Evolutionary conservation across 2,888 invertebrate species (phyloP), one percentile per base, ranked within the genome.

Genomic region (Dasypolia templi): DNA sequence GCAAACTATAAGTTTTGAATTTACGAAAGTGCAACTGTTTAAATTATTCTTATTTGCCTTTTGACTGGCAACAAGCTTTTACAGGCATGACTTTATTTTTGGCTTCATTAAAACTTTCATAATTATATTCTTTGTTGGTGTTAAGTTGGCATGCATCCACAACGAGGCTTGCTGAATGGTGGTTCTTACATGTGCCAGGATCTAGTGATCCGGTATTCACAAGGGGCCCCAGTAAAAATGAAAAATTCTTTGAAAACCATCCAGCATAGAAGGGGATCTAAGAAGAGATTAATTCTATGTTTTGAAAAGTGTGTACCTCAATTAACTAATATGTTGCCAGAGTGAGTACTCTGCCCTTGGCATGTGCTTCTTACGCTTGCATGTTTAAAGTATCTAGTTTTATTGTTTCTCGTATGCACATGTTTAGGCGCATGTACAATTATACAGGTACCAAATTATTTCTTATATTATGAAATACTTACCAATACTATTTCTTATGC

Each of bases 181-280:
- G 97, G 97, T 93, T 97, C 97, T 92, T 97, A 97, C 96, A 96
- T 96, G 89, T 97, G 96, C 89, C 94, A 97, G 91, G 97, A 97
- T 90, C 96, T 97, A 92, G 97, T 97, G 85, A 97, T 97, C 96
- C 97, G 96, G 90, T 96, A 96, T 89, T 97, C 97, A 64, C 97
- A 97, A 69, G 93, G 96, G 85, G 96, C 96, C 64, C 96, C 96
- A 56, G 96, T 95, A 86, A 95, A 95, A 87, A 96, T 96, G 89
- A 94, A 93, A 83, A 94, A 93, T 83, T 94, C 97, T 89, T 97
- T 97, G 95, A 97, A 96, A 95, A 97, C 96, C 79, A 96, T 97
- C 93, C 96, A 93, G 85, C 94, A 96, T 88, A 94, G 95, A 81
- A 94, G 94, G 80, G 90, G 91, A 49, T 92, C 94, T 77, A 95